Conservation (phyloP, 1,140 invertebrate genomes). For the Papilio xuthus region DNA sequence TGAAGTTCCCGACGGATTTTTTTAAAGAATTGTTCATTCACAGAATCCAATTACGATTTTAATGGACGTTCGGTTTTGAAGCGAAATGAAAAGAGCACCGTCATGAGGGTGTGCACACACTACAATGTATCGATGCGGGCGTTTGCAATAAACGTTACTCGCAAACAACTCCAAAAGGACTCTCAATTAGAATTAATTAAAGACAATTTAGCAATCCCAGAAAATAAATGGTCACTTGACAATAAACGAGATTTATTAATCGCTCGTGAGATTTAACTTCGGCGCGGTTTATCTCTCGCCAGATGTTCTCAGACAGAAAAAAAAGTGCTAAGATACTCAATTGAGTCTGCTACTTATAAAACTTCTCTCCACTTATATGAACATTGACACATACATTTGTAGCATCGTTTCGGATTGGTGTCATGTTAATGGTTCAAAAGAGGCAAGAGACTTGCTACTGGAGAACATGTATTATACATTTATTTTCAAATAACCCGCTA, state of each 20-base stretch:
- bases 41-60: constrained; percentile 51
- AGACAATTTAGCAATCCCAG: constrained; percentile 78
- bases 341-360: background rate
- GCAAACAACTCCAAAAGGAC: constrained; percentile 70
- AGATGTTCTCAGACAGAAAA: constrained; percentile 12
- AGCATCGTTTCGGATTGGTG: background rate
- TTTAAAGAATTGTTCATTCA: constrained; percentile 34
- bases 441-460: too few relatives aligned
- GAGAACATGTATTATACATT: too few relatives aligned
- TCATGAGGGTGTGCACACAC: constrained; percentile 64
- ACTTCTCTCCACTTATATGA: background rate
- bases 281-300: constrained; percentile 36
- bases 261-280: constrained; percentile 62
- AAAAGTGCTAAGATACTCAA: background rate
- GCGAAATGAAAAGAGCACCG: constrained; percentile 56
- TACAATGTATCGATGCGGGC: constrained; percentile 66
- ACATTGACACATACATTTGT: background rate
- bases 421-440: too few relatives aligned
- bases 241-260: constrained; percentile 78
- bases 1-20: constrained; percentile 41
- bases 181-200: constrained; percentile 80
- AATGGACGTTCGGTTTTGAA: constrained; percentile 54
- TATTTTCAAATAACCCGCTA: too few relatives aligned
- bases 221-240: constrained; percentile 73
- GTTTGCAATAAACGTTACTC: constrained; percentile 69